Percentiles rank a stretch among this genome's conserved stretches.
Conservation (phyloP, 2,888 invertebrate genomes). For the Pherbina coryleti region DNA sequence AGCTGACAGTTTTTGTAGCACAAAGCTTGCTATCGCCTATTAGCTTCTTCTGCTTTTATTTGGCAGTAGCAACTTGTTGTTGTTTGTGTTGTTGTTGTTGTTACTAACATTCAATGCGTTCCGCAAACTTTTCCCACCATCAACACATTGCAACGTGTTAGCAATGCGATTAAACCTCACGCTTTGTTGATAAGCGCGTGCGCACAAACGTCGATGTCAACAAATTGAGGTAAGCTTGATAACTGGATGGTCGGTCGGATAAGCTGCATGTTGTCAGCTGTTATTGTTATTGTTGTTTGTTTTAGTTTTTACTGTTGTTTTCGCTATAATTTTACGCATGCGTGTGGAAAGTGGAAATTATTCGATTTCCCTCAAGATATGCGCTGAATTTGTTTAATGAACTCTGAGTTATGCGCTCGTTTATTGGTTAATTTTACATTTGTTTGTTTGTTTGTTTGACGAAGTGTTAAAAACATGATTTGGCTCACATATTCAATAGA, state of each 20-base stretch:
- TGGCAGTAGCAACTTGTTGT: neutral
- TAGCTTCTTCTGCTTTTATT: neutral
- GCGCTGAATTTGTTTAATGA: neutral
- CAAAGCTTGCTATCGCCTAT: neutral
- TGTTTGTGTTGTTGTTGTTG: neutral
- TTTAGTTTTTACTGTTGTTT: too few relatives aligned
- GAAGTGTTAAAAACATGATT: too few relatives aligned
- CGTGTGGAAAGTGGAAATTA: neutral
- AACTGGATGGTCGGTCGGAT: neutral
- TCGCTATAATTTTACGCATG: too few relatives aligned
- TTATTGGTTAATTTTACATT: too few relatives aligned
- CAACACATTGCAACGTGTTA: neutral
- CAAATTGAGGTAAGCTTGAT: slow-evolving; percentile 3
- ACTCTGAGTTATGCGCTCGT: too few relatives aligned
- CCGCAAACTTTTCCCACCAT: neutral
- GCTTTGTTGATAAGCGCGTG: slow-evolving; percentile 12
- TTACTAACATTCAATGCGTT: too few relatives aligned
- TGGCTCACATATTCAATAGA: too few relatives aligned
- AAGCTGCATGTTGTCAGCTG: neutral
- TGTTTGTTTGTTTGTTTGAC: too few relatives aligned
- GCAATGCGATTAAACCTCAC: neutral
- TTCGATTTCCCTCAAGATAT: neutral
- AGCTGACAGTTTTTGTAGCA: neutral
- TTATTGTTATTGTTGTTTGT: too few relatives aligned
- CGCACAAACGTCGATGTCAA: neutral